Evolutionary conservation across 2,113 vertebrate genomes (phyloP).

Genomic region (Gopherus evgoodei): DNA sequence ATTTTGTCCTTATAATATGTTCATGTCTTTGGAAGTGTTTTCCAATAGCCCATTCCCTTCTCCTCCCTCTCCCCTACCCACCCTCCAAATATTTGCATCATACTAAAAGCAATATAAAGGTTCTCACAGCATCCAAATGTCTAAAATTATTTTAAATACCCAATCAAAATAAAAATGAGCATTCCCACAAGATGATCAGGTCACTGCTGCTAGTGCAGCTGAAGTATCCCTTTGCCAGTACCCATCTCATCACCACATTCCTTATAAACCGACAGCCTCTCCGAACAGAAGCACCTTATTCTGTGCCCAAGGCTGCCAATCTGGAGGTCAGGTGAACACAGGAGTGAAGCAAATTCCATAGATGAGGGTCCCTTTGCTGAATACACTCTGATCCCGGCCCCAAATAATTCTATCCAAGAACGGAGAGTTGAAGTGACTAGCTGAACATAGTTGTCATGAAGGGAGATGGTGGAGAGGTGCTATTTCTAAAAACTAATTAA

Average conservation of each 20-base stretch:
- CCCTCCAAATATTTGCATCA: not conserved
- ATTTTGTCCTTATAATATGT: accelerated
- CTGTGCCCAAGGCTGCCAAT: not conserved
- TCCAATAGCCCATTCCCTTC: not conserved
- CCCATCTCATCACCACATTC: not conserved
- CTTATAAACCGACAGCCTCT: not conserved
- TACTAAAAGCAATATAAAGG: not conserved
- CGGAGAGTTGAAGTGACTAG: not conserved
- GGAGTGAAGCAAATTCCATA: not conserved
- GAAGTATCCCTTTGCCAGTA: not conserved
- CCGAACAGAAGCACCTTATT: not conserved
- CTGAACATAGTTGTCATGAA: not conserved
- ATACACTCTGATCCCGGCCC: not conserved
- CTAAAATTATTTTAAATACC: not conserved
- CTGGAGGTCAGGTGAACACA: not conserved
- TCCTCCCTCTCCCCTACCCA: too few species aligned
- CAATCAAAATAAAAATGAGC: not conserved
- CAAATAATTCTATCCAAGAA: not conserved
- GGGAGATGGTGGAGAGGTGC: not conserved
- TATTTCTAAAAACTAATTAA: not conserved
- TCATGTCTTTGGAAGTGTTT: accelerated
- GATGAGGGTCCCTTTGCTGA: not conserved
- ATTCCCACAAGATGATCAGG: not conserved
- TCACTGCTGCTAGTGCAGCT: not conserved
- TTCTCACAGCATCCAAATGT: not conserved